Percentiles rank a stretch among this genome's conserved stretches.
These are phyloP conservation scores for Rhinoraja longicauda DNA, from an alignment of 2,797 vertebrate species.

Conservation along the genomic window DNA sequence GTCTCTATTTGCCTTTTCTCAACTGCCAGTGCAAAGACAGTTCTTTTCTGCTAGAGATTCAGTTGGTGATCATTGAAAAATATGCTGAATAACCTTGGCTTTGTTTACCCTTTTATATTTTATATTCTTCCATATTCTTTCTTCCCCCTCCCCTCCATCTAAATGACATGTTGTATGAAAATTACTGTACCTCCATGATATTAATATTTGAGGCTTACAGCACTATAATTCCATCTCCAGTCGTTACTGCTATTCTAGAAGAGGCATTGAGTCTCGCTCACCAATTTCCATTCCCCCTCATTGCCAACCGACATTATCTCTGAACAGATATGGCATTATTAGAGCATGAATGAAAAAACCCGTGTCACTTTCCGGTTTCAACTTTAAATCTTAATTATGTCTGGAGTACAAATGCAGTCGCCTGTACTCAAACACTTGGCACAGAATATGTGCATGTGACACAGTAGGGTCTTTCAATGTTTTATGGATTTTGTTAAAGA, in stretches of 20 bases:
- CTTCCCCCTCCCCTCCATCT: background rate
- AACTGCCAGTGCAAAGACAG: background rate
- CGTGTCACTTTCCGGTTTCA: background rate
- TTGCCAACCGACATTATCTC: background rate
- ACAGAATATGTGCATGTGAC: background rate
- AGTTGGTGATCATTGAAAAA: background rate
- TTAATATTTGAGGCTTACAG: background rate
- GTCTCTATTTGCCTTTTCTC: background rate
- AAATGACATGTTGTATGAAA: conserved; percentile 7
- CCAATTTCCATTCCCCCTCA: no score
- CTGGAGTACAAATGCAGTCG: no score
- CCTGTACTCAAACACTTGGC: background rate
- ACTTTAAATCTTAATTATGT: background rate
- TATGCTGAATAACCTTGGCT: background rate
- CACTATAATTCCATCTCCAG: conserved; percentile 4
- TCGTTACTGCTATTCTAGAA: background rate
- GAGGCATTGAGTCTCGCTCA: no score
- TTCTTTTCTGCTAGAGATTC: background rate
- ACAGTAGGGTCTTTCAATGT: background rate
- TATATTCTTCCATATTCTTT: background rate
- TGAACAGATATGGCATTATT: background rate
- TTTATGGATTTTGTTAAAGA: conserved; percentile 2
- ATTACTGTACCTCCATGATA: background rate
- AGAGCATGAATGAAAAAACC: background rate
- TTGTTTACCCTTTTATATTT: background rate